Base-by-base conservation (phyloP, 2,113 vertebrate genomes). In the Chaenocephalus aceratus region DNA sequence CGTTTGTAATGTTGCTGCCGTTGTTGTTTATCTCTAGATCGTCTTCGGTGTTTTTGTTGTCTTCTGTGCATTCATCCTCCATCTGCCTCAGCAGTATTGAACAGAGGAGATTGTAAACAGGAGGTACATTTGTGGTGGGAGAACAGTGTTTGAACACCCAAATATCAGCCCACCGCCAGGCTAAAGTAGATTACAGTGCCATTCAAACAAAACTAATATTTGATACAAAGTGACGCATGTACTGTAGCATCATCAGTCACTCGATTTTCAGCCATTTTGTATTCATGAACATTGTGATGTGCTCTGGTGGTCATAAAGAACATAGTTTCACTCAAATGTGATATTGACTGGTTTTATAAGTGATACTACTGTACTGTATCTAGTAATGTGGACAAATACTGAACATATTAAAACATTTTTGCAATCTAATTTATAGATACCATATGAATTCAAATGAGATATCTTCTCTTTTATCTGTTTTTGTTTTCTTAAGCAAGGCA, bases 11-110 rank as follows among this genome's bases (percentile, higher is more conserved):
- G 81, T 72, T 65, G 67, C 74, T 26, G 86, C 63, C 44, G 86
- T 79, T 59, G 81, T 86, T 92, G 88, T 92, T 90, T 91, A 80
- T 87, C 83, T 88, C 73, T 10, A 34, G 83, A 89, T 88, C 81
- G 70, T 90, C 88, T 75, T 66, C 66, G 21, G 45, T 26, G 85
- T 79, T 79, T 89, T 85, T 88, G 86, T 83, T 88, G 82, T 91
- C 88, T 91, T 87, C 88, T 74, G 69, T 83, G 86, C 88, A 80
- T 86, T 87, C 90, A 84, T 92, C 90, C 89, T 90, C 91, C 91
- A 91, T 92, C 91, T 93, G 90, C 86, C 81, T 70, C 83, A 21
- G 80, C 83, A 80, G 80, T 60, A 74, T 77, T 52, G 69, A 88
- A 79, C 86, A 60, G 78, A 81, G 64, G 78, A 75, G 77, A 90